Evolutionary conservation across 2,888 invertebrate genomes (phyloP), one percentile per base, ranked within the genome.

Genomic region (Rhogogaster chlorosoma): DNA sequence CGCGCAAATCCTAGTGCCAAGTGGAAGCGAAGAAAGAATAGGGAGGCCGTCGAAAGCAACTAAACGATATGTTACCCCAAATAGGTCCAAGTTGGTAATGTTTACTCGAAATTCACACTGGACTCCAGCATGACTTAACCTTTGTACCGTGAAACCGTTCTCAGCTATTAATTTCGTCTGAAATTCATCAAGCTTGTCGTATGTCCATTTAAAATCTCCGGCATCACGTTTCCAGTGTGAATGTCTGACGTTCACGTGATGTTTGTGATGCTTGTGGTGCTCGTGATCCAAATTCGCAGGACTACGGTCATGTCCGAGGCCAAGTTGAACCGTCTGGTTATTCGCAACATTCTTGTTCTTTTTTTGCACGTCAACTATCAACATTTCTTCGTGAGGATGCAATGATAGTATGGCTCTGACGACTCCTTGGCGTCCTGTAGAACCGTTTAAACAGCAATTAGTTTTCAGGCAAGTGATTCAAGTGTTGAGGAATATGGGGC

Each of bases 11-110:
- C 91, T 90, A 32, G 90, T 85, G 26, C 89, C 89, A 38, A 77
- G 5, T 12, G 4, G 22, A 42, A 87, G 85, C 0, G 4, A 29
- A 15, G 87, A 22, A 89, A 90, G 0, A 18, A 29, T 9, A 10
- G 90, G 87, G 0, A 85, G 80, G 0, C 93, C 94, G 84, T 91
- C 89, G 85, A 89, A 93, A 53, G 89, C 91, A 0, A 91, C 85
- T 5, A 94, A 87, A 36, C 91, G 91, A 83, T 94, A 94, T 32
- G 87, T 87, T 22, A 29, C 84, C 1, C 67, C 22, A n/a, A 6
- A 85, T 1, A 87, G 73, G 83, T 89, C 88, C n/a, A 86, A 15
- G n/a, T 83, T 83, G 0, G 38, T 29, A 22, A 86, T 75, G 15
- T 87, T 80, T 10, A 90, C 85, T 18, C 87, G 82, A 80, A 92